Percentiles rank a stretch among this genome's conserved stretches.
phyloP scores from a whole-genome alignment of 2,888 invertebrate species.

The Liopterus haemorrhoidalis region DNA sequence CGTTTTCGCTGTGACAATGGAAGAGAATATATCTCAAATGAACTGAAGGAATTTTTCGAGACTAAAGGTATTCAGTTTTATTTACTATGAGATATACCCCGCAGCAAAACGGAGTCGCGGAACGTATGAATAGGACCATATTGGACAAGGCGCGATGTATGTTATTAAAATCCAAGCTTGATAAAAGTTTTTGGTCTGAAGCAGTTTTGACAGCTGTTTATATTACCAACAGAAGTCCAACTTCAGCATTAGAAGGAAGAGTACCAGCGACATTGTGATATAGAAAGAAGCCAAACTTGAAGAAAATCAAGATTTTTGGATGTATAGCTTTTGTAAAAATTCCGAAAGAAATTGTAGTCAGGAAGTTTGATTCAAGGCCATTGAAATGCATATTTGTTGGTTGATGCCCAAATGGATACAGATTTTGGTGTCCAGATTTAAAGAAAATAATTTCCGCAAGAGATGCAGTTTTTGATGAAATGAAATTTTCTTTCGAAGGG shows the following conservation, averaged over 20 bases:
- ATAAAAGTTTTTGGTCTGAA: slow-evolving; percentile 40
- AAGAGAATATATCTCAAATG: slow-evolving; percentile 35
- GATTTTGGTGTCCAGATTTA: slow-evolving; percentile 27
- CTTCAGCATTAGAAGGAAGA: slow-evolving; percentile 34
- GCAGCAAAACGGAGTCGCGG: slow-evolving; percentile 35
- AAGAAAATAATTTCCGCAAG: slow-evolving; percentile 25
- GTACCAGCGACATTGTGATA: slow-evolving; percentile 40
- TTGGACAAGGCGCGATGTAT: slow-evolving; percentile 39
- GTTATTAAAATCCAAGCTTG: slow-evolving; percentile 34
- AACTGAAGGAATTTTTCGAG: slow-evolving; percentile 30
- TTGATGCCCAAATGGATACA: slow-evolving; percentile 27
- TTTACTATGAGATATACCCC: slow-evolving; percentile 34
- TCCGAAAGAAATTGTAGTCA: slow-evolving; percentile 11
- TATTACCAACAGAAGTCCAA: slow-evolving; percentile 39
- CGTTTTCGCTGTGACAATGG: slow-evolving; percentile 35
- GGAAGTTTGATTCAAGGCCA: slow-evolving; percentile 18
- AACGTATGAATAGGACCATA: slow-evolving; percentile 34
- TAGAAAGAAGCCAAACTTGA: slow-evolving; percentile 35
- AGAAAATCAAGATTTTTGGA: slow-evolving; percentile 37
- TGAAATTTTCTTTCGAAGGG: background rate
- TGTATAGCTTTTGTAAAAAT: slow-evolving; percentile 21
- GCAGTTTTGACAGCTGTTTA: slow-evolving; percentile 38
- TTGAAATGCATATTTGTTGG: slow-evolving; percentile 16
- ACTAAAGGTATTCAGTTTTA: slow-evolving; percentile 30
- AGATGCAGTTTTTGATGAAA: slow-evolving; percentile 30